phyloP scores from a whole-genome alignment of 2,113 vertebrate species.

The Rhegmatorhina hoffmannsi region DNA sequence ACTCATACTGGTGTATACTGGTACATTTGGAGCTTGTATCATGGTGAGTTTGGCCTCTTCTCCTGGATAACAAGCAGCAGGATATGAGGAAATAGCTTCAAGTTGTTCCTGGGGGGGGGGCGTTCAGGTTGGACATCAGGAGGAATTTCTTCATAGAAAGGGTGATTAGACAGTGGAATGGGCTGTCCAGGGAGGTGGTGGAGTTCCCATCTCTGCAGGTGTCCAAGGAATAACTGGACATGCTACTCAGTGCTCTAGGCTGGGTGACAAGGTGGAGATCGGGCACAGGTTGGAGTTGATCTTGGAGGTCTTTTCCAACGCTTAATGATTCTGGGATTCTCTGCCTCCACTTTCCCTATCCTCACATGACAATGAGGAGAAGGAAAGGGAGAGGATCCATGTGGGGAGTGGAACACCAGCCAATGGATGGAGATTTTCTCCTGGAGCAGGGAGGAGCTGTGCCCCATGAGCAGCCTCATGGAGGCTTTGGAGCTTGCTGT shows the following conservation, averaged over 20 bases:
- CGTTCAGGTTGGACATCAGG: neutral
- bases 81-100: neutral
- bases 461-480: neutral
- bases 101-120: neutral
- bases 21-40: neutral
- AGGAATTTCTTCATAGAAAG: neutral
- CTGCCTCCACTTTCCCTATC: neutral
- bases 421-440: neutral
- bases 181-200: neutral
- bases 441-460: neutral
- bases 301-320: neutral
- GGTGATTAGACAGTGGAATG: neutral
- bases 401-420: neutral
- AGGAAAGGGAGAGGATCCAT: neutral
- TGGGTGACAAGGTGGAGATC: rapidly evolving
- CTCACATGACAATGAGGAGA: neutral
- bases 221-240: neutral
- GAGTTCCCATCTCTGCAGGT: neutral
- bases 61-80: neutral
- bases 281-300: rapidly evolving
- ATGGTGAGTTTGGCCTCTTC: neutral
- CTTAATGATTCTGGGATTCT: neutral
- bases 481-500: neutral
- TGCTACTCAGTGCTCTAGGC: neutral
- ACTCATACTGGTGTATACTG: neutral